Conservation (phyloP, 2,888 invertebrate species). For the Cyrtodaria siliqua region DNA sequence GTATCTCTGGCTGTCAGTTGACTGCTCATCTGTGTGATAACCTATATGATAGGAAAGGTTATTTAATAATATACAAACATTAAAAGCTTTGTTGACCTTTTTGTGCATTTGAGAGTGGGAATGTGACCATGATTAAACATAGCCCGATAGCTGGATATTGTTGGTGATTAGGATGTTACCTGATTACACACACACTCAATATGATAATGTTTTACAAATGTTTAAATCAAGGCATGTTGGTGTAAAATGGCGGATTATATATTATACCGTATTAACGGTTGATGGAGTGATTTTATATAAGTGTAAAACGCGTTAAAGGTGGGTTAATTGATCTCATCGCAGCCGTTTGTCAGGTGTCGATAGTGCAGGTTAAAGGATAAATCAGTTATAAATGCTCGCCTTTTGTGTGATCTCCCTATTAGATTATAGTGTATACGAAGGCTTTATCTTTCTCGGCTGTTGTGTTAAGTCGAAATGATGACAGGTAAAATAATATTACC, state of each 20-base stretch:
- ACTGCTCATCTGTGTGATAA: conserved; percentile 39
- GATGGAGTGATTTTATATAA: conserved; percentile 10
- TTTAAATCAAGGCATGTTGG: background rate
- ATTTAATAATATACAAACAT: conserved; percentile 56
- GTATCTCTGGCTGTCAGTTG: conserved; percentile 37
- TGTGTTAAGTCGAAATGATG: too few relatives aligned
- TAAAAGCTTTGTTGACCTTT: conserved; percentile 56
- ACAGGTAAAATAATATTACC: background rate
- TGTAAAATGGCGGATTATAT: conserved; percentile 22
- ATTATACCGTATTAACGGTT: background rate
- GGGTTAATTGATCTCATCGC: conserved; percentile 50
- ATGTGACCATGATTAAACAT: conserved; percentile 11
- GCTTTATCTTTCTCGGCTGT: too few relatives aligned
- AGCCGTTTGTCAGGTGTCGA: conserved; percentile 50
- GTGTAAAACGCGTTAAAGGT: conserved; percentile 19
- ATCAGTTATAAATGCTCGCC: conserved; percentile 27
- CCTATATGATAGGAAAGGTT: conserved; percentile 38
- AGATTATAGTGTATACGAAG: conserved; percentile 12
- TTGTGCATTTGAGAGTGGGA: conserved; percentile 36
- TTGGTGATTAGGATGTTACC: conserved; percentile 15
- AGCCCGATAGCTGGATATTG: conserved; percentile 6
- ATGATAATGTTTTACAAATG: conserved; percentile 5
- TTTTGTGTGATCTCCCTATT: conserved; percentile 27
- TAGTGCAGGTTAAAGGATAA: conserved; percentile 44
- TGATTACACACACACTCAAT: conserved; percentile 8